phyloP scores from a whole-genome alignment of 2,113 vertebrate genomes.

The Crypturellus undulatus region DNA sequence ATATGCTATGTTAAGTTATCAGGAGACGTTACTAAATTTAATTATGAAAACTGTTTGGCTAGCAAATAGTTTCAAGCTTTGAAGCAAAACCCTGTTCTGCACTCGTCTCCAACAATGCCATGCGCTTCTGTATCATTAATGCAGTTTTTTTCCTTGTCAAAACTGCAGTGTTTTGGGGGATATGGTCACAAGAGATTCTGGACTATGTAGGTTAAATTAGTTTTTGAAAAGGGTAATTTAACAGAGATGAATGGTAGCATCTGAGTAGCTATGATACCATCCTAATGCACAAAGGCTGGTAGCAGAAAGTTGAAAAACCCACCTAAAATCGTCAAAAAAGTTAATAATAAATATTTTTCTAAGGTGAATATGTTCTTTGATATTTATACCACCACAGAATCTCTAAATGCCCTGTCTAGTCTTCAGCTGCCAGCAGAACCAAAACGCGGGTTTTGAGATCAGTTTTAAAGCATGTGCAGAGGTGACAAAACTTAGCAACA shows the following conservation, averaged over 20 bases:
- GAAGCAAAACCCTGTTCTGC: slow-evolving; percentile 29
- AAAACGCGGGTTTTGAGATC: background rate
- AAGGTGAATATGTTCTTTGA: background rate
- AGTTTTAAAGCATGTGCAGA: background rate
- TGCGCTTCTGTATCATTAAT: background rate
- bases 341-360: background rate
- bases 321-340: background rate
- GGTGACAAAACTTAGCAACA: background rate
- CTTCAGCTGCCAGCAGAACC: background rate
- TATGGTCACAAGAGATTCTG: background rate
- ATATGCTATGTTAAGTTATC: background rate
- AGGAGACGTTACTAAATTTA: background rate
- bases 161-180: background rate
- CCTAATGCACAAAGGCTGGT: background rate
- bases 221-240: background rate
- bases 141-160: background rate
- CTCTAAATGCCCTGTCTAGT: background rate
- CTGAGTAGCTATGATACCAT: background rate
- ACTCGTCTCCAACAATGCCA: slow-evolving; percentile 1
- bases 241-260: background rate
- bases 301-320: background rate
- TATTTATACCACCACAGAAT: background rate
- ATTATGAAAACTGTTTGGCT: background rate
- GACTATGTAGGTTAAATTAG: background rate
- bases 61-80: background rate